A percentile compares a stretch with the other conserved stretches of the same genome.
Evolutionary conservation across 2,113 vertebrate genomes (phyloP).

Genomic region (Pedetes capensis): DNA sequence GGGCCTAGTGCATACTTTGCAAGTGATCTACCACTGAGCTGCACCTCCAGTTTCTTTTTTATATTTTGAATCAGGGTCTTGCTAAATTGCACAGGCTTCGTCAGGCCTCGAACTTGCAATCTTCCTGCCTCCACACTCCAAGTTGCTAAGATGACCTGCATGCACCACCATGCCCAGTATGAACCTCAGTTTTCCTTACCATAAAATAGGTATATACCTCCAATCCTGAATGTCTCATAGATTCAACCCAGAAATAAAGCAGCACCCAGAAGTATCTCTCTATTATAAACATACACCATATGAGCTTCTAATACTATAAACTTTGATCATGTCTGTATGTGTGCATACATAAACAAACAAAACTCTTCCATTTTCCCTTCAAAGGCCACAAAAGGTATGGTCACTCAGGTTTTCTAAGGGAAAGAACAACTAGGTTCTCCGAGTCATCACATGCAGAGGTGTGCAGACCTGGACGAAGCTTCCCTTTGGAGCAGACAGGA

Average conservation of each 20-base stretch:
- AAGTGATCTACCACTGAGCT: too few species aligned
- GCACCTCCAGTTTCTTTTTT: too few species aligned
- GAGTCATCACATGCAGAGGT: background rate
- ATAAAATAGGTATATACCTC: background rate
- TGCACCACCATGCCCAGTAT: too few species aligned
- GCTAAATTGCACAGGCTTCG: too few species aligned
- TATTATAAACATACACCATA: background rate
- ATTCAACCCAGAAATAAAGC: background rate
- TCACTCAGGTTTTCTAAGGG: background rate
- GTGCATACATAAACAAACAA: background rate
- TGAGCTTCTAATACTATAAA: background rate
- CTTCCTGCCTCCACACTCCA: too few species aligned
- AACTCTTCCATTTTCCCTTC: background rate
- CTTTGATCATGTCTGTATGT: background rate
- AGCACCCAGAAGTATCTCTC: background rate
- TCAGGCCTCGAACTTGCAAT: too few species aligned
- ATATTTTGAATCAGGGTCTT: too few species aligned
- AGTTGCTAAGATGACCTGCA: too few species aligned
- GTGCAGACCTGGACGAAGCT: background rate
- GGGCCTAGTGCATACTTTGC: too few species aligned
- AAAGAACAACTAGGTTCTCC: background rate
- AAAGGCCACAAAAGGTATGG: background rate
- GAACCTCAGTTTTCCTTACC: background rate
- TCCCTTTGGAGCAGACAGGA: background rate
- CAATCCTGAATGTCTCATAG: background rate